Conservation (phyloP, 2,888 invertebrate species). For the Ypsolopha sequella region DNA sequence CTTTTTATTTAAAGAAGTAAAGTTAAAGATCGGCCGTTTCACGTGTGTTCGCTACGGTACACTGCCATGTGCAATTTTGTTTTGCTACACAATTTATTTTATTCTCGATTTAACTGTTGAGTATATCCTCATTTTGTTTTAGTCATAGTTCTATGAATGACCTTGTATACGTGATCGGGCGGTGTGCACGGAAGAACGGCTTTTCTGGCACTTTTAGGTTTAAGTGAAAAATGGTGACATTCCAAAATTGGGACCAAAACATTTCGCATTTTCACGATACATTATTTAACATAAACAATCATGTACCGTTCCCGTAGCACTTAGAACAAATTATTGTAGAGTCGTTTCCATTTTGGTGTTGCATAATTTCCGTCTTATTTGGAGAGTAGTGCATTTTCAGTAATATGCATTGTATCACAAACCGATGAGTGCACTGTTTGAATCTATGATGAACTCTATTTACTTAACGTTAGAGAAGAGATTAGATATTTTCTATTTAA, state of each 20-base stretch:
- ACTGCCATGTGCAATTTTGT: slow-evolving; percentile 67
- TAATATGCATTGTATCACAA: not conserved
- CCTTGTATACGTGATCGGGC: slow-evolving; percentile 27
- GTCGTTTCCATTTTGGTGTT: not conserved
- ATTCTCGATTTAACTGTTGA: slow-evolving; percentile 25
- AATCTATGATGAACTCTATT: slow-evolving; percentile 56
- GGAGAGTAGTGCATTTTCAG: slow-evolving; percentile 15
- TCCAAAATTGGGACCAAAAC: slow-evolving; percentile 60
- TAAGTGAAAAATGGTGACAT: slow-evolving; percentile 47
- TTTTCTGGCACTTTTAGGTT: slow-evolving; percentile 27
- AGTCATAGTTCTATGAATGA: slow-evolving; percentile 53
- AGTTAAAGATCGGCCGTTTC: slow-evolving; percentile 26
- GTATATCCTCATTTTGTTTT: slow-evolving; percentile 29
- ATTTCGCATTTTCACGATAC: slow-evolving; percentile 24
- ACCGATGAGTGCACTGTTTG: slow-evolving; percentile 40
- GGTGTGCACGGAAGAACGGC: slow-evolving; percentile 28
- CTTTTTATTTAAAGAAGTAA: slow-evolving; percentile 42
- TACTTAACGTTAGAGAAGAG: slow-evolving; percentile 61
- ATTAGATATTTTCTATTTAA: slow-evolving; percentile 65
- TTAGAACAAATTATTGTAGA: slow-evolving; percentile 22
- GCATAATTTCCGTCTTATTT: not conserved
- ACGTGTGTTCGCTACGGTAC: slow-evolving; percentile 59
- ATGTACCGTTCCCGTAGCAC: slow-evolving; percentile 7
- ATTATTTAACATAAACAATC: slow-evolving; percentile 18
- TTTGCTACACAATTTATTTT: slow-evolving; percentile 46